Evolutionary conservation across 2,113 vertebrate genomes (phyloP).

Genomic region (Clarias gariepinus): DNA sequence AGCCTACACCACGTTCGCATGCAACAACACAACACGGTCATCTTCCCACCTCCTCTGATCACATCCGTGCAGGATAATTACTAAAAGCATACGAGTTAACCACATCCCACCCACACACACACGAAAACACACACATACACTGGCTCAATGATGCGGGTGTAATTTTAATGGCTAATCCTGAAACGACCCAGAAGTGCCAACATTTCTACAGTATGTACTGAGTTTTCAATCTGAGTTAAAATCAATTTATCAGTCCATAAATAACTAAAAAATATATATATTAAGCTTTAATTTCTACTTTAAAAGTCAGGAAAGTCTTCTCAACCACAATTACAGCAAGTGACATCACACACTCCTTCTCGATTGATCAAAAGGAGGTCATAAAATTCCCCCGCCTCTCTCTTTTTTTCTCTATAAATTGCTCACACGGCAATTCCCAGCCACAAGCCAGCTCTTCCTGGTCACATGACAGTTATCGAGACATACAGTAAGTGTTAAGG

Average conservation of each 20-base stretch:
- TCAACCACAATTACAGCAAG: no score
- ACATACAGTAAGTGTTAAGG: background rate
- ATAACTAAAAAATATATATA: no score
- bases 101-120: slow-evolving; percentile 22
- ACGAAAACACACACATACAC: background rate
- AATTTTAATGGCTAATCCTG: background rate
- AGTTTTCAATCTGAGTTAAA: background rate
- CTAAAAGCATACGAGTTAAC: slow-evolving; percentile 45
- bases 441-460: background rate
- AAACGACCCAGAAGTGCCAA: background rate
- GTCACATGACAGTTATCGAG: no score
- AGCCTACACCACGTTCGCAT: slow-evolving; percentile 38
- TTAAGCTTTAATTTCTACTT: background rate
- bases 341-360: background rate
- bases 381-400: background rate
- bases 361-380: background rate
- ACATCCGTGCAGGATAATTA: slow-evolving; percentile 44
- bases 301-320: background rate
- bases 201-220: background rate
- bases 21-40: background rate
- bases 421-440: background rate
- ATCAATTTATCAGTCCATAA: no score
- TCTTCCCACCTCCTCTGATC: slow-evolving; percentile 10
- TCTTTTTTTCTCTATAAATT: background rate
- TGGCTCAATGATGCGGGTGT: background rate